phyloP scores from a whole-genome alignment of 37 sponge, comb jelly and placozoan species.

The Beroe forskalii region DNA sequence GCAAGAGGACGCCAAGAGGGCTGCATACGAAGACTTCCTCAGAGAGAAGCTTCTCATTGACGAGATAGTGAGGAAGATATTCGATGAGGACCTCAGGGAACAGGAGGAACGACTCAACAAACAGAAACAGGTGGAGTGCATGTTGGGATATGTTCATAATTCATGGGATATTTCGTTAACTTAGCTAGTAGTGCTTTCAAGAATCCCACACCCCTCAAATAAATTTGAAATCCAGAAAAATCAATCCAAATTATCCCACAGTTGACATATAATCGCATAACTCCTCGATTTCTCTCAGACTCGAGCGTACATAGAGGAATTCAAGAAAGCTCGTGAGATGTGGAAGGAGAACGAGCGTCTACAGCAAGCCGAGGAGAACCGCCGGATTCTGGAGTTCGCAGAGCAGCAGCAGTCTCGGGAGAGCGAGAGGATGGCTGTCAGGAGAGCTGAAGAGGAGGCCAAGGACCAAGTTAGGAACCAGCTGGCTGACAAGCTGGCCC shows the following conservation, averaged over 20 bases:
- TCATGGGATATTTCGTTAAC: too few relatives aligned
- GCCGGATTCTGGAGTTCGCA: constrained; percentile 82
- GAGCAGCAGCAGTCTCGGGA: constrained; percentile 85
- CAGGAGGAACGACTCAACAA: constrained; percentile 76
- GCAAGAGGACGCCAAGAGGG: constrained; percentile 75
- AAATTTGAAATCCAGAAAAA: too few relatives aligned
- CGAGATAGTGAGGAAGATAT: constrained; percentile 96
- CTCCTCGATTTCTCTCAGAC: constrained; percentile 72
- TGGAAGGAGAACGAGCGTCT: constrained; percentile 85
- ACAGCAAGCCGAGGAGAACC: constrained; percentile 94
- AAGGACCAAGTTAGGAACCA: constrained; percentile 67
- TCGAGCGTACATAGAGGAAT: constrained; percentile 81
- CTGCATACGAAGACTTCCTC: constrained; percentile 93
- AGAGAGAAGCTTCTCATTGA: constrained; percentile 99
- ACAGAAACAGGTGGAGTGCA: constrained; percentile 69
- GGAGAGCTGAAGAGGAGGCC: constrained; percentile 78
- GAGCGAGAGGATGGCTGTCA: constrained; percentile 71
- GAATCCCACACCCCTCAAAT: too few relatives aligned
- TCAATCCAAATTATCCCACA: too few relatives aligned
- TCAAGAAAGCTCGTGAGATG: constrained; percentile 77
- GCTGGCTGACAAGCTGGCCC: constrained; percentile 57
- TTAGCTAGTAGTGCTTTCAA: too few relatives aligned
- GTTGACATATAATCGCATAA: too few relatives aligned
- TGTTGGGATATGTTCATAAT: too few relatives aligned
- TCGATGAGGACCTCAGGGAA: constrained; percentile 92